Evolutionary conservation across 2,113 vertebrate genomes (phyloP).

Genomic region (Oenanthe melanoleuca): DNA sequence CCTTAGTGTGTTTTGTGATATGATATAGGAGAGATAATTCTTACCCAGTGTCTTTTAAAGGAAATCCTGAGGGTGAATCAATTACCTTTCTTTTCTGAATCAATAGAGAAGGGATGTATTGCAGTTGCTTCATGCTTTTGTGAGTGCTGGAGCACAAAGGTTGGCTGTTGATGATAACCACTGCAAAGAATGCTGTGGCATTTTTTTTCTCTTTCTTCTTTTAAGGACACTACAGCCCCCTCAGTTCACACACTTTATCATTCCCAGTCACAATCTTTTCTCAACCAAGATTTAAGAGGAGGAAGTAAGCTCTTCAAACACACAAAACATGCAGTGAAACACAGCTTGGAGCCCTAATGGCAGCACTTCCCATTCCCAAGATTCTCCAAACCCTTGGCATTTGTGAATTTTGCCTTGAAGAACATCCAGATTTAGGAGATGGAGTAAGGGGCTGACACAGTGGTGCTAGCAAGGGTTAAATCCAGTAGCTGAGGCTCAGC

Average conservation of each 20-base stretch:
- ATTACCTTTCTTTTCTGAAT: conserved; percentile 56
- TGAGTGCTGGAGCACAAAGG: conserved; percentile 40
- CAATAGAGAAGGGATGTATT: conserved; percentile 50
- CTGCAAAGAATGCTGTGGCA: neutral
- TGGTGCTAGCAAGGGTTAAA: neutral
- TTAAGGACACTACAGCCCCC: conserved; percentile 20
- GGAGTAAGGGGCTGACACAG: neutral
- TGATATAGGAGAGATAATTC: conserved; percentile 48
- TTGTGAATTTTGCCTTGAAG: neutral
- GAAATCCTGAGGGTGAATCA: conserved; percentile 57
- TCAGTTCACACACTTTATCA: conserved; percentile 55
- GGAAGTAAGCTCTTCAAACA: neutral
- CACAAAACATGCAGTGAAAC: neutral
- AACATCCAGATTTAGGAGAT: neutral
- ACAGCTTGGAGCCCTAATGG: neutral
- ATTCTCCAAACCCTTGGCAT: neutral
- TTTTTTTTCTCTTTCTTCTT: conserved; percentile 6
- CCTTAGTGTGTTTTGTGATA: conserved; percentile 37
- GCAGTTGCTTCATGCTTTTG: conserved; percentile 10
- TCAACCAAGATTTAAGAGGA: conserved; percentile 41
- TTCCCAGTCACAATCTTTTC: conserved; percentile 19
- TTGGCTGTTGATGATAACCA: conserved; percentile 38
- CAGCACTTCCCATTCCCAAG: neutral
- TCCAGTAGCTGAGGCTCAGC: neutral
- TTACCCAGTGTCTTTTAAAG: conserved; percentile 45